Base-by-base conservation (phyloP, 2,888 invertebrate species). In the Uloborus plumipes region DNA sequence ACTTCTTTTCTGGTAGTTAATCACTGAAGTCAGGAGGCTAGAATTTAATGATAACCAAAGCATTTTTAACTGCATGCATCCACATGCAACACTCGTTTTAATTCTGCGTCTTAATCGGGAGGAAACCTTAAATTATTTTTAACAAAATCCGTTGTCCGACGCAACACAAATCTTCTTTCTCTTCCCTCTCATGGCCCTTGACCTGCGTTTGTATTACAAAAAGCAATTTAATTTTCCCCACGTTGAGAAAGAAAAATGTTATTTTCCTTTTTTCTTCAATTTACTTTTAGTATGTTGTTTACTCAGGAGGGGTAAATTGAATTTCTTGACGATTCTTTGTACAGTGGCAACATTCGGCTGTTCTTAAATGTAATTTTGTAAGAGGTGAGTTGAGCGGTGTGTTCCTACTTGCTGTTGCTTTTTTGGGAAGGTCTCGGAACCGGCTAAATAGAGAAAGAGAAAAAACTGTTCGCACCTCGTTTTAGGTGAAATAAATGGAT, bases 241-340 rank as follows among this genome's bases (percentile, higher is more conserved):
- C 11, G 20, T 49, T 39, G 13, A 53, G 53, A 53, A 53, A 26
- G 58, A 69, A 69, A 71, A 71, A 18, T 49, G 49, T 64, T 18
- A 20, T 7, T 31, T 58, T 77, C 55, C 50, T 65, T 49, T 65
- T 62, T 58, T 66, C 58, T 66, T 22, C 59, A 47, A 39, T 64
- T 70, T 64, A 31, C 71, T 61, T 50, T 67, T 58, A 66, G n/a
- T 55, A 49, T 26, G 69, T 64, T 74, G 74, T 80, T 80, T 80
- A 80, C 79, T 26, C 67, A 22, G 49, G 69, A 72, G 49, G 78
- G 66, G 80, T 64, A 80, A 80, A 80, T 80, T 80, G 80, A 80
- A 80, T 80, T 77, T 73, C 58, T 65, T 26, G 65, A 22, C 58
- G 49, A 78, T 59, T 26, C 64, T 69, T 26, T 39, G 20, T 20